A percentile compares a stretch with the other conserved stretches of the same genome.
These are phyloP conservation scores for Zaprionus kolodkinae DNA, from an alignment of 1,140 invertebrate genomes.

Conservation along the genomic window DNA sequence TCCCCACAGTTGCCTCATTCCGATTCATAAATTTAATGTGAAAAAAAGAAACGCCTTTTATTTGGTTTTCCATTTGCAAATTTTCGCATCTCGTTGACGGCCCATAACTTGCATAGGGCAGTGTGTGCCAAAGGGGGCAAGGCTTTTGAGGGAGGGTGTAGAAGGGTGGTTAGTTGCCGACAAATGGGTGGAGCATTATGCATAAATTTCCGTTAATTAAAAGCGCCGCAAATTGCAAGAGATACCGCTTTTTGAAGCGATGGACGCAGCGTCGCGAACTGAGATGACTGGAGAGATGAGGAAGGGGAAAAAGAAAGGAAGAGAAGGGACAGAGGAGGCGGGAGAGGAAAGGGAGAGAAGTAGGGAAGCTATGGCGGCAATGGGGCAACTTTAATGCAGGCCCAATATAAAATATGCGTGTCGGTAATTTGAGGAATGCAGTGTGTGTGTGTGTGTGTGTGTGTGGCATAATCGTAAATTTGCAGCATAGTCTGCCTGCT, in stretches of 20 bases:
- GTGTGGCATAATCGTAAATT: conserved; percentile 72
- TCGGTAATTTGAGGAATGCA: conserved; percentile 81
- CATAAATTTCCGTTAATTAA: conserved; percentile 81
- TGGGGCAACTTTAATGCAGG: conserved; percentile 60
- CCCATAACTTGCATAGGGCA: conserved; percentile 54
- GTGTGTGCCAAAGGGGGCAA: background rate
- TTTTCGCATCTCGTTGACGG: conserved; percentile 59
- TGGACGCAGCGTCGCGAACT: conserved; percentile 54
- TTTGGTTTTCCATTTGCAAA: conserved; percentile 53
- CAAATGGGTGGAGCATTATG: conserved; percentile 56
- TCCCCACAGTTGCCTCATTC: background rate
- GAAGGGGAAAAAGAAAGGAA: too few species aligned
- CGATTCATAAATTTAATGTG: conserved; percentile 4
- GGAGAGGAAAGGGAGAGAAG: background rate
- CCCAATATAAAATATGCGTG: conserved; percentile 79
- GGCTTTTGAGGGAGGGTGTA: background rate
- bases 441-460: conserved; percentile 34
- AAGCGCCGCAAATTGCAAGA: conserved; percentile 67
- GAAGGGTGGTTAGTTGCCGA: background rate
- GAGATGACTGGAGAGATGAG: too few species aligned
- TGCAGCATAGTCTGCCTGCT: conserved; percentile 54
- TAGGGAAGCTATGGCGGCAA: background rate
- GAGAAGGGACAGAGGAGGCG: too few species aligned
- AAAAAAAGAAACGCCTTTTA: conserved; percentile 39
- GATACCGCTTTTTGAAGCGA: conserved; percentile 21